Evolutionary conservation across 2,888 invertebrate species (phyloP).

Genomic region (Slavum lentiscoides): DNA sequence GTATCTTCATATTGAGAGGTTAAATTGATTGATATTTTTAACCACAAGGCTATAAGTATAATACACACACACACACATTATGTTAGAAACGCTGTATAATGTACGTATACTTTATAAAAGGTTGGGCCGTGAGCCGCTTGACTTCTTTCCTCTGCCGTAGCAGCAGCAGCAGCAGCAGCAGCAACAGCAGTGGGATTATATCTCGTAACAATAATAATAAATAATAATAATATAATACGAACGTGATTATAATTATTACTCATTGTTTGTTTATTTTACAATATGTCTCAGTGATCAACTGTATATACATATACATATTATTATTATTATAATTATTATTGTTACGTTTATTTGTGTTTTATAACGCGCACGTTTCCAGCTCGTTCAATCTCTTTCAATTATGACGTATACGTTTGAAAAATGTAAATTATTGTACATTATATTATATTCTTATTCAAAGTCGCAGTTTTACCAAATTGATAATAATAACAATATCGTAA

Average conservation of each 20-base stretch:
- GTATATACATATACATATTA: no score
- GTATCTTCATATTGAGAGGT: neutral
- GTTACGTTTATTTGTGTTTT: neutral
- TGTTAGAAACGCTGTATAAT: neutral
- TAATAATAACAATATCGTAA: neutral
- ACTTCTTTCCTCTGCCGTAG: neutral
- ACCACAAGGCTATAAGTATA: neutral
- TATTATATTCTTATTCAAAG: neutral
- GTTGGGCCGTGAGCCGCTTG: constrained; percentile 7
- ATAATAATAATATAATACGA: neutral
- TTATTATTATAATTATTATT: no score
- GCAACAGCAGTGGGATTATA: neutral
- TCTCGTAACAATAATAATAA: neutral
- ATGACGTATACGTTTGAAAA: no score
- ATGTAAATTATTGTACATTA: neutral
- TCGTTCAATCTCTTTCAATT: neutral
- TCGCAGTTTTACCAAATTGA: neutral
- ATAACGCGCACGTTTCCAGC: neutral
- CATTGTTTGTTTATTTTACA: constrained; percentile 27
- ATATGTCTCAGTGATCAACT: neutral
- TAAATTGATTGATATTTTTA: neutral
- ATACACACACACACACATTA: neutral
- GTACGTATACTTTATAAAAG: neutral
- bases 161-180: neutral
- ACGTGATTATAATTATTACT: constrained; percentile 12